Evolutionary conservation across 2,888 invertebrate genomes (phyloP).

Genomic region (Drosophila longiperda): DNA sequence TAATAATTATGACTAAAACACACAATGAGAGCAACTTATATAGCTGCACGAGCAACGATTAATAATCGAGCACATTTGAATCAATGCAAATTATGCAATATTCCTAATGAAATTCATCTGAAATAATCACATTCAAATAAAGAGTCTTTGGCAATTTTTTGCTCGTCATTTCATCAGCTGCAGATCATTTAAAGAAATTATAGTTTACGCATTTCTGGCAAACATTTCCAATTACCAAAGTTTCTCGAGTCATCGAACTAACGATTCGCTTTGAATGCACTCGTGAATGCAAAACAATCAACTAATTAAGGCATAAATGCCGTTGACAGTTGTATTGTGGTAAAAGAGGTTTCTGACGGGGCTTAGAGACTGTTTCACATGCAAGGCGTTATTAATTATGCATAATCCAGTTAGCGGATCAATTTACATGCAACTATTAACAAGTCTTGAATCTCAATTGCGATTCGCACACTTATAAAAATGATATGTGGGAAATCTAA

Average conservation of each 20-base stretch:
- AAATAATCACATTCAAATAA: neutral
- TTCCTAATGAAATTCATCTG: neutral
- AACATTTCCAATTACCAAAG: constrained; percentile 34
- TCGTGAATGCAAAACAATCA: constrained; percentile 41
- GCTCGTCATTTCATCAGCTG: neutral
- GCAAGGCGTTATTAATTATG: constrained; percentile 70
- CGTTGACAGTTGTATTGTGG: constrained; percentile 62
- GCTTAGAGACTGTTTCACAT: constrained; percentile 14
- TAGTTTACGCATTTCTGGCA: constrained; percentile 17
- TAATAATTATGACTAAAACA: constrained; percentile 5
- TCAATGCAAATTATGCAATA: neutral
- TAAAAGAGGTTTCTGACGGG: neutral
- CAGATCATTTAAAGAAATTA: constrained; percentile 9
- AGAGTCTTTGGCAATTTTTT: neutral
- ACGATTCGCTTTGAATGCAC: constrained; percentile 44
- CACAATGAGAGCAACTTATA: neutral
- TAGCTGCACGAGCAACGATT: neutral
- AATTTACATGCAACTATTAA: constrained; percentile 66
- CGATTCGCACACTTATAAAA: constrained; percentile 4
- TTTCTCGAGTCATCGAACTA: constrained; percentile 35
- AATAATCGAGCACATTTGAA: neutral
- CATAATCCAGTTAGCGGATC: constrained; percentile 74
- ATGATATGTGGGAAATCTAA: neutral
- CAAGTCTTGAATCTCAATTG: constrained; percentile 43
- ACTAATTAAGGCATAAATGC: constrained; percentile 68